phyloP scores from a whole-genome alignment of 2,113 vertebrate genomes.

The Nymphicus hollandicus region DNA sequence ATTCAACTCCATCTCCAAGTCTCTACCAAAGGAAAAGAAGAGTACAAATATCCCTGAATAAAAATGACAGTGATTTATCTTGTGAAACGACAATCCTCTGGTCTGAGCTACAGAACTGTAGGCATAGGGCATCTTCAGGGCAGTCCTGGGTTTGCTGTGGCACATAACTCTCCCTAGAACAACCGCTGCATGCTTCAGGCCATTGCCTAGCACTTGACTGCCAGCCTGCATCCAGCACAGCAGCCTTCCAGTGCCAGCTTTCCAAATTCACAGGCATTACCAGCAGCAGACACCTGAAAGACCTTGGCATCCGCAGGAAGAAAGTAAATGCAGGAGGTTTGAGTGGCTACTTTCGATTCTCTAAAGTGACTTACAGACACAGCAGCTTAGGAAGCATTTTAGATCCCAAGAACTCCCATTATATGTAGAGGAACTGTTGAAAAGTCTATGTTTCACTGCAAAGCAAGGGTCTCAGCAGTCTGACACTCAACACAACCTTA shows the following conservation, averaged over 20 bases:
- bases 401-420: not conserved
- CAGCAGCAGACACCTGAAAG: not conserved
- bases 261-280: not conserved
- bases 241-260: not conserved
- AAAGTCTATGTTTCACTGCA: not conserved
- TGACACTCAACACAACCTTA: not conserved
- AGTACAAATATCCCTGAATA: not conserved
- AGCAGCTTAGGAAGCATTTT: not conserved
- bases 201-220: not conserved
- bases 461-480: conserved; percentile 1
- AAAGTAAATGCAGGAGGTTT: not conserved
- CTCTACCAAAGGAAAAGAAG: not conserved
- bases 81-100: not conserved
- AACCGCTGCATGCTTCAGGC: not conserved
- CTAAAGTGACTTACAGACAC: not conserved
- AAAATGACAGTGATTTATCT: not conserved
- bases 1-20: not conserved
- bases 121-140: not conserved
- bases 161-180: not conserved
- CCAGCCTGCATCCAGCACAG: not conserved
- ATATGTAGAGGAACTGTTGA: conserved; percentile 9
- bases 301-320: not conserved
- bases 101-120: not conserved
- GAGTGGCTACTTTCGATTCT: not conserved
- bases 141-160: not conserved